phyloP scores from a whole-genome alignment of 2,888 invertebrate species.

The Hymenopus coronatus region DNA sequence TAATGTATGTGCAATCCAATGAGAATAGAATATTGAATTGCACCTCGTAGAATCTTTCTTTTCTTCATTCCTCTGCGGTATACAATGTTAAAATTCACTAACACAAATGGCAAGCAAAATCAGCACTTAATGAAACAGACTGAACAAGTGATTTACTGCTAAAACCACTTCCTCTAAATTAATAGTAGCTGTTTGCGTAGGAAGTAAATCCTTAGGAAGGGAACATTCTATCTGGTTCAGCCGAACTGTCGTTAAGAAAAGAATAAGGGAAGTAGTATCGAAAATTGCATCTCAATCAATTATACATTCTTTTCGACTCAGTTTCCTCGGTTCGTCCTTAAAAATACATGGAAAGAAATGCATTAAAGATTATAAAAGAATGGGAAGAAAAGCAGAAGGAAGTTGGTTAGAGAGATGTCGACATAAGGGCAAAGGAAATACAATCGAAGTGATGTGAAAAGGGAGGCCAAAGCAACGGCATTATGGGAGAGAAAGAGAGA shows the following conservation, averaged over 20 bases:
- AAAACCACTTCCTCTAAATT: no score
- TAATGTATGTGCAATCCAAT: no score
- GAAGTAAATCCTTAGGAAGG: neutral
- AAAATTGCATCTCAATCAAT: neutral
- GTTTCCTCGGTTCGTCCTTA: neutral
- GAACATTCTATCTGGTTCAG: neutral
- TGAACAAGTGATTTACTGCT: no score
- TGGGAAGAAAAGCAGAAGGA: neutral
- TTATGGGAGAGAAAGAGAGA: neutral
- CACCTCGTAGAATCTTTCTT: no score
- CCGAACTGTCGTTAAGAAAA: neutral
- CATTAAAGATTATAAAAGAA: neutral
- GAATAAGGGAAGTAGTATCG: neutral
- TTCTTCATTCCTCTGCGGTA: no score
- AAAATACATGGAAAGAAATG: neutral
- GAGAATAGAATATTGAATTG: no score
- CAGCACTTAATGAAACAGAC: no score
- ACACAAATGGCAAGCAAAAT: no score
- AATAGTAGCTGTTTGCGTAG: neutral
- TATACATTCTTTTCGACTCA: neutral
- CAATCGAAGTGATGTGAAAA: neutral
- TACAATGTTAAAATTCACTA: no score
- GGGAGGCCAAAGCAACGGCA: neutral
- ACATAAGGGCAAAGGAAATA: neutral
- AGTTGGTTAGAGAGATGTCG: neutral